A percentile compares a stretch with the other conserved stretches of the same genome.
Evolutionary conservation across 2,888 invertebrate genomes (phyloP).

Genomic region (Tanypteryx hageni): DNA sequence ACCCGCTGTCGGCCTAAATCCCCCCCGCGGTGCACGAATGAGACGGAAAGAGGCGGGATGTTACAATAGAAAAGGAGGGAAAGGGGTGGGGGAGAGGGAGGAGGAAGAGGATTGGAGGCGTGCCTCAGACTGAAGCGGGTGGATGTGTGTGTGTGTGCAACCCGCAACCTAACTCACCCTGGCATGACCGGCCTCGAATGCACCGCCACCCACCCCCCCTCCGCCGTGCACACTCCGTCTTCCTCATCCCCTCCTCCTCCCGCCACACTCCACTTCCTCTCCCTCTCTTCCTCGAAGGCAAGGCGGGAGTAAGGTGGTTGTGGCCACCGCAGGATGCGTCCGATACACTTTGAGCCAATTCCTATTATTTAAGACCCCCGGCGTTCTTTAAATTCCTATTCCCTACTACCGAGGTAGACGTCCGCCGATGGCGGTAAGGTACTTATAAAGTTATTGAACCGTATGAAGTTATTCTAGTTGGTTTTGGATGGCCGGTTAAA

Average conservation of each 20-base stretch:
- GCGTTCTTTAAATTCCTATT: background rate
- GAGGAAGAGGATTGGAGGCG: background rate
- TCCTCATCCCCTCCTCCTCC: background rate
- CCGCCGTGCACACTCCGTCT: background rate
- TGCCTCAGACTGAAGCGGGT: background rate
- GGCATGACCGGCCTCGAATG: background rate
- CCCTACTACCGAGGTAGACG: background rate
- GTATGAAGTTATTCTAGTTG: constrained; percentile 10
- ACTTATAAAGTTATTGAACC: constrained; percentile 1
- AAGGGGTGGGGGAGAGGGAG: background rate
- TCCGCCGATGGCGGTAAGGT: background rate
- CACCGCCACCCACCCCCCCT: background rate
- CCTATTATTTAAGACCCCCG: constrained; percentile 32
- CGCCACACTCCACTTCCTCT: constrained; percentile 27
- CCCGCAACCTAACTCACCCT: constrained; percentile 18
- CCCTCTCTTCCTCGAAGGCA: background rate
- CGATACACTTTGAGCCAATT: constrained; percentile 39
- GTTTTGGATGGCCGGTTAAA: background rate
- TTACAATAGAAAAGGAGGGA: constrained; percentile 8
- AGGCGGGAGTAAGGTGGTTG: background rate
- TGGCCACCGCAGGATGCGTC: background rate
- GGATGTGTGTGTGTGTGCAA: background rate
- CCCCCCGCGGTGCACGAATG: constrained; percentile 33
- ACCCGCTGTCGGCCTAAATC: background rate
- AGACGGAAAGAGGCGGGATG: constrained; percentile 45